Percentiles rank a stretch among this genome's conserved stretches.
phyloP scores from a whole-genome alignment of 2,888 invertebrate species.

The Tupiocoris notatus region DNA sequence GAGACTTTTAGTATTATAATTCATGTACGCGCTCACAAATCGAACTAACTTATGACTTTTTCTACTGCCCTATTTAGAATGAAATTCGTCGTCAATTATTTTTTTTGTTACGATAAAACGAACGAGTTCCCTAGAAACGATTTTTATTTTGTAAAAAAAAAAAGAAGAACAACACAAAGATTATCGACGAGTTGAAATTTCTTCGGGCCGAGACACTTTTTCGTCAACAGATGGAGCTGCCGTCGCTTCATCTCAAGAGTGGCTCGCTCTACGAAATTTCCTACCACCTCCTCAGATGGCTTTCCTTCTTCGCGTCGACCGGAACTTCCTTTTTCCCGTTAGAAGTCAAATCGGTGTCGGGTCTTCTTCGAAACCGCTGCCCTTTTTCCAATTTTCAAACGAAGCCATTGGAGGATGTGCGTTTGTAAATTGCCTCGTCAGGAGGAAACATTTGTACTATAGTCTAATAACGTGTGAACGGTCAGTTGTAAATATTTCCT shows the following conservation, averaged over 20 bases:
- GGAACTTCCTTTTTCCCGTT: not conserved
- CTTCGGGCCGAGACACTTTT: slow-evolving; percentile 16
- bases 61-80: not conserved
- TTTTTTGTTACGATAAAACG: not conserved
- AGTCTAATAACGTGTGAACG: slow-evolving; percentile 44
- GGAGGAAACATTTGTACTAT: slow-evolving; percentile 44
- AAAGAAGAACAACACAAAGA: slow-evolving; percentile 4
- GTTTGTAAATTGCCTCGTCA: slow-evolving; percentile 24
- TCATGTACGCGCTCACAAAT: not conserved
- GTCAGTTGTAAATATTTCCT: slow-evolving; percentile 36
- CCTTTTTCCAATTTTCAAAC: slow-evolving; percentile 3
- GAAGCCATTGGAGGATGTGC: slow-evolving; percentile 45
- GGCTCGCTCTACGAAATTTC: slow-evolving; percentile 38
- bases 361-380: slow-evolving; percentile 19
- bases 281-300: slow-evolving; percentile 47
- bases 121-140: not conserved
- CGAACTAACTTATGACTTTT: not conserved
- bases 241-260: slow-evolving; percentile 10
- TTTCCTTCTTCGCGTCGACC: slow-evolving; percentile 1
- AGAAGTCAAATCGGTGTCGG: slow-evolving; percentile 38
- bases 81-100: not conserved
- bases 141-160: slow-evolving; percentile 17
- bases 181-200: slow-evolving; percentile 23
- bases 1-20: not conserved
- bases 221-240: not conserved